Evolutionary conservation across 2,797 vertebrate genomes (phyloP), one percentile per base, ranked within the genome.

Genomic region (Microctenopoma steveboyesi): DNA sequence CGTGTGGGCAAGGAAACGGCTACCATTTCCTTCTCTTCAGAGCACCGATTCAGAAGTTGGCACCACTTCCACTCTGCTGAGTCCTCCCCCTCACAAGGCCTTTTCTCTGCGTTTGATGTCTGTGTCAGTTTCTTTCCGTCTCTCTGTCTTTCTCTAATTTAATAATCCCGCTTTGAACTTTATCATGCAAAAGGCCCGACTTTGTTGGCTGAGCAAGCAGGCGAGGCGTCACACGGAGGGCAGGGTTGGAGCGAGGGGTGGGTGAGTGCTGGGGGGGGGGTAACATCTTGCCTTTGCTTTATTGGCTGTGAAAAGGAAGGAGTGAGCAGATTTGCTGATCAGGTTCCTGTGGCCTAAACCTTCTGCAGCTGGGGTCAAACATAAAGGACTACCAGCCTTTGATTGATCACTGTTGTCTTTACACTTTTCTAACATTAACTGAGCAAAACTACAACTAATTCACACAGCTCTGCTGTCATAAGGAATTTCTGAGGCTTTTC

Each of bases 131-230:
- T 89, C 86, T 90, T 72, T 89, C 87, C 85, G 81, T 89, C 87
- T 88, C 71, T 85, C 80, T 77, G 85, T 84, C 90, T 89, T 84
- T 85, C 83, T 91, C 78, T 90, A 90, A 93, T 92, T 92, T 91
- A 94, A 92, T 93, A 90, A 92, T 86, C 81, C 59, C 12, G 70
- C 89, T 93, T 94, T 94, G 90, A 94, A 90, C 83, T 87, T 80
- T 81, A 89, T 90, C 78, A 48, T 49, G 76, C 79, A 79, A 74
- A 33, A 83, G 85, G 83, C 77, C 77, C 87, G 51, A 76, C 73
- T 87, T 83, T 86, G 81, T 70, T 73, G 77, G 78, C 69, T 65
- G 88, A 84, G 83, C 81, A 80, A 81, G 78, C 79, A 69, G 74
- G 72, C 65, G 30, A 79, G 69, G 66, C 83, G 55, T 81, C 66